Evolutionary conservation across 2,797 vertebrate genomes (phyloP).

Genomic region (Chelonia mydas): DNA sequence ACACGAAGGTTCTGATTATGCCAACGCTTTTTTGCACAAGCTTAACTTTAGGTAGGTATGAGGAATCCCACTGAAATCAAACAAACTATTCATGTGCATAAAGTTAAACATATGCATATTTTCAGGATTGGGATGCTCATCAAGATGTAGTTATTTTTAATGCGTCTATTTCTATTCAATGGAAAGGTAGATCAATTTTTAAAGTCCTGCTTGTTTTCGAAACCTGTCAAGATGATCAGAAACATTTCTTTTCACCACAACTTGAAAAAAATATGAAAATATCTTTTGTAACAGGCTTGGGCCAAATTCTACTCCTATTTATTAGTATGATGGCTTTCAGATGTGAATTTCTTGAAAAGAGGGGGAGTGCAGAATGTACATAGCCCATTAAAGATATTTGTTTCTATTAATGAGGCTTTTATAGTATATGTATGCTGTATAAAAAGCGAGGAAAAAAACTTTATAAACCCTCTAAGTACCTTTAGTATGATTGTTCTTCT

Average conservation of each 20-base stretch:
- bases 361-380: background rate
- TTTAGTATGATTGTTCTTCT: background rate
- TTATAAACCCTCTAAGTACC: background rate
- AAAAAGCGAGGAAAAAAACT: background rate
- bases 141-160: background rate
- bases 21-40: background rate
- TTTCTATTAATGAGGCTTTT: background rate
- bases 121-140: background rate
- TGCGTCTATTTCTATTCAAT: background rate
- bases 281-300: background rate
- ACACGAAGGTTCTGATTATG: background rate
- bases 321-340: background rate
- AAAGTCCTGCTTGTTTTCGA: background rate
- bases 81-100: background rate
- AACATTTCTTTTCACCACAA: background rate
- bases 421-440: rapidly evolving
- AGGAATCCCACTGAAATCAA: background rate
- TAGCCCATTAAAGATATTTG: rapidly evolving
- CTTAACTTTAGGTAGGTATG: background rate
- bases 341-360: background rate
- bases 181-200: background rate
- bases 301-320: background rate
- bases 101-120: background rate
- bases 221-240: background rate
- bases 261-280: background rate